Evolutionary conservation across 2,888 invertebrate species (phyloP).

Genomic region (Cotesia congregata): DNA sequence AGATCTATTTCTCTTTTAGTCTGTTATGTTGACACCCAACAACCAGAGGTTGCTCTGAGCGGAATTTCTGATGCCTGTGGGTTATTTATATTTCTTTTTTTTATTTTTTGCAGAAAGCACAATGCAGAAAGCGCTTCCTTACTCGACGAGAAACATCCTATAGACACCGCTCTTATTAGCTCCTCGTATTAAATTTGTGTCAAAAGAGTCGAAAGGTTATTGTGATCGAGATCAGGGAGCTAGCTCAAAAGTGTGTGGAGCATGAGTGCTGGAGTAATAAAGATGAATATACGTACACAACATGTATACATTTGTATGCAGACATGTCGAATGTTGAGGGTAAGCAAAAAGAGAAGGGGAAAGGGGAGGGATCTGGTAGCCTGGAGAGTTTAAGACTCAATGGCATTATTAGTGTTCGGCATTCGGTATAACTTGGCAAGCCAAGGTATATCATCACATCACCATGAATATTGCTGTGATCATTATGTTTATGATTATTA

Average conservation of each 20-base stretch:
- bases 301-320: too few relatives aligned
- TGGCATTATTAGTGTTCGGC: conserved; percentile 20
- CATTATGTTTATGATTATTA: background rate
- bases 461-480: background rate
- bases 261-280: background rate
- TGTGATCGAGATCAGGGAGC: background rate
- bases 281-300: background rate
- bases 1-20: conserved; percentile 1
- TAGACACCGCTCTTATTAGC: background rate
- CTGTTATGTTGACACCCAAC: conserved; percentile 1
- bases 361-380: background rate
- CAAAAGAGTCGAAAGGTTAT: background rate
- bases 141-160: background rate
- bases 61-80: background rate
- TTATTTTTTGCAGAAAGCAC: background rate
- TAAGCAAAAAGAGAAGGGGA: background rate
- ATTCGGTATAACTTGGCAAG: conserved; percentile 4
- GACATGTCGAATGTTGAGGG: too few relatives aligned
- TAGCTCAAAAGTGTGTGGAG: background rate
- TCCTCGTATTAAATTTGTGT: background rate
- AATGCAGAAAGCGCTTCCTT: background rate
- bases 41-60: background rate
- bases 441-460: background rate
- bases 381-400: conserved; percentile 1
- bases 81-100: background rate